phyloP scores from a whole-genome alignment of 2,113 vertebrate genomes.

The Peucedramus taeniatus region DNA sequence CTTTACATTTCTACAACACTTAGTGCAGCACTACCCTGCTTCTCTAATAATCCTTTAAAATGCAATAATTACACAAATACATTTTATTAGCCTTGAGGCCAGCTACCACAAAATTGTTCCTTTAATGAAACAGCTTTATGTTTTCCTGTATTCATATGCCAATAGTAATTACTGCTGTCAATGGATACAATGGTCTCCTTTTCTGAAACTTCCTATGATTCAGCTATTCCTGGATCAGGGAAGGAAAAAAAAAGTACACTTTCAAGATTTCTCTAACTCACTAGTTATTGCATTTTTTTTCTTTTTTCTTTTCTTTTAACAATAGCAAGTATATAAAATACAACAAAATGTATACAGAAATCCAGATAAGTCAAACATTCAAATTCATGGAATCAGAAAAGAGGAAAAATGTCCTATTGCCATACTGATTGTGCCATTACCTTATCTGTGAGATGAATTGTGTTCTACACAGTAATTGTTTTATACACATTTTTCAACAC shows the following conservation, averaged over 20 bases:
- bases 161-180: neutral
- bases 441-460: neutral
- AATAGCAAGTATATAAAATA: neutral
- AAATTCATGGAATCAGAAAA: neutral
- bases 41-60: neutral
- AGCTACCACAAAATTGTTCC: neutral
- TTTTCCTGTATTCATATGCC: neutral
- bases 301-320: neutral
- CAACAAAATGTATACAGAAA: neutral
- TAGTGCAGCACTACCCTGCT: neutral
- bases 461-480: neutral
- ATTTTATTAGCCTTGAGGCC: neutral
- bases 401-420: fast-evolving
- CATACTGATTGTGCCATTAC: neutral
- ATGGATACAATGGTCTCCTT: neutral
- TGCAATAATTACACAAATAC: neutral
- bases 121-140: neutral
- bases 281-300: neutral
- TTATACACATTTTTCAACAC: neutral
- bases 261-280: neutral
- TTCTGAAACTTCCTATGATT: neutral
- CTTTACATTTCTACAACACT: neutral
- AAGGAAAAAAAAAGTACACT: neutral
- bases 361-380: neutral
- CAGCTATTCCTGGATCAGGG: neutral